Evolutionary conservation across 2,888 invertebrate genomes (phyloP).

Genomic region (Caenorhabditis macrosperma): DNA sequence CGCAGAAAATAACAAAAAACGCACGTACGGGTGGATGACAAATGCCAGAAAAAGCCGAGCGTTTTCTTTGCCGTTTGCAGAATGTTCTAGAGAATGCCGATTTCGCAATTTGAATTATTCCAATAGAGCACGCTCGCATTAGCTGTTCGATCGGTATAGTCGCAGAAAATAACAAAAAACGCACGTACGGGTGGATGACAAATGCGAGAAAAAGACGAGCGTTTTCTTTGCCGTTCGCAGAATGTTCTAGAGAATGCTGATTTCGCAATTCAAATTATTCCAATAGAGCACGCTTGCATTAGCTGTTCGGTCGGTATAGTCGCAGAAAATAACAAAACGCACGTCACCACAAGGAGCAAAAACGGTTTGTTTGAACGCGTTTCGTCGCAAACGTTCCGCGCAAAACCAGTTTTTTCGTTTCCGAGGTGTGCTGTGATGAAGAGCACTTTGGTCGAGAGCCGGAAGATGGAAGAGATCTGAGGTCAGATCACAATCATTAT

Average conservation of each 20-base stretch:
- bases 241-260: slow-evolving; percentile 22
- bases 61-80: too few species aligned
- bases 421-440: slow-evolving; percentile 20
- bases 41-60: too few species aligned
- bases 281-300: slow-evolving; percentile 7
- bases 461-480: not conserved
- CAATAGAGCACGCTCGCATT: too few species aligned
- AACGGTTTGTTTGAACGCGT: slow-evolving; percentile 25
- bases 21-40: too few species aligned
- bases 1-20: too few species aligned
- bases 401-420: slow-evolving; percentile 29
- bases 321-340: not conserved
- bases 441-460: slow-evolving; percentile 2
- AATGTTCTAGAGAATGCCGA: too few species aligned
- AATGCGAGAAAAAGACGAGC: not conserved
- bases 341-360: slow-evolving; percentile 13
- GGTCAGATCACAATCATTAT: slow-evolving; percentile 6
- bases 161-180: too few species aligned
- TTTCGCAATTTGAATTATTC: too few species aligned
- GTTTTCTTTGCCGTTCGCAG: not conserved
- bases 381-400: slow-evolving; percentile 1
- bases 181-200: slow-evolving; percentile 41
- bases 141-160: too few species aligned
- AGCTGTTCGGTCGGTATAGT: not conserved
- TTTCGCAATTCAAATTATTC: not conserved